Base-by-base conservation (phyloP, 2,888 invertebrate genomes). In the Cinara cedri region DNA sequence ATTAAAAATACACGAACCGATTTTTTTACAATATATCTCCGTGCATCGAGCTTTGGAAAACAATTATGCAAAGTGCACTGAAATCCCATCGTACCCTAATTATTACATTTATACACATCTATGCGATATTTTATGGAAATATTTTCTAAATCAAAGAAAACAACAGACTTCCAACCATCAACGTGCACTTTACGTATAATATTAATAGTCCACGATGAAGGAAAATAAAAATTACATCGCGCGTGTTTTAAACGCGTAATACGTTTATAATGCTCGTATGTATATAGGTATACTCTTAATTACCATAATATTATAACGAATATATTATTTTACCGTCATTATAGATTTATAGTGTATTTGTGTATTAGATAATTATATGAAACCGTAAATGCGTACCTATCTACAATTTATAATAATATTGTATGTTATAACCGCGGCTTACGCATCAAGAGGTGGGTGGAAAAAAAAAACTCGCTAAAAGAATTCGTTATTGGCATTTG, bases 401-500 rank as follows among this genome's bases (percentile, higher is more conserved):
- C 21, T 46, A 24, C 46, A 46, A n/a, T n/a, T 46, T 65, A 46
- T 44, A 24, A 60, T 26, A 65, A 21, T 63, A 34, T 55, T 54
- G 19, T 54, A 54, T n/a, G n/a, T n/a, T n/a, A n/a, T n/a, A n/a
- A n/a, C n/a, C n/a, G n/a, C n/a, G n/a, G n/a, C n/a, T n/a, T n/a
- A n/a, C 16, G 34, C n/a, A 54, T 54, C 8, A 3, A 19, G 34
- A n/a, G n/a, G n/a, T n/a, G n/a, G n/a, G n/a, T 70, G 54, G 16
- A 46, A 62, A 72, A 46, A 72, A n/a, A n/a, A n/a, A n/a, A n/a
- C n/a, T n/a, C 24, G 9, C 8, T 19, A 19, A 62, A 60, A 60
- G 60, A 72, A 72, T 72, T 72, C 14, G 3, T 14, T n/a, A n/a
- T n/a, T n/a, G n/a, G n/a, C n/a, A n/a, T n/a, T 13, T 57, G 71